phyloP scores from a whole-genome alignment of 2,797 vertebrate species.

The Pantherophis vulpinus region DNA sequence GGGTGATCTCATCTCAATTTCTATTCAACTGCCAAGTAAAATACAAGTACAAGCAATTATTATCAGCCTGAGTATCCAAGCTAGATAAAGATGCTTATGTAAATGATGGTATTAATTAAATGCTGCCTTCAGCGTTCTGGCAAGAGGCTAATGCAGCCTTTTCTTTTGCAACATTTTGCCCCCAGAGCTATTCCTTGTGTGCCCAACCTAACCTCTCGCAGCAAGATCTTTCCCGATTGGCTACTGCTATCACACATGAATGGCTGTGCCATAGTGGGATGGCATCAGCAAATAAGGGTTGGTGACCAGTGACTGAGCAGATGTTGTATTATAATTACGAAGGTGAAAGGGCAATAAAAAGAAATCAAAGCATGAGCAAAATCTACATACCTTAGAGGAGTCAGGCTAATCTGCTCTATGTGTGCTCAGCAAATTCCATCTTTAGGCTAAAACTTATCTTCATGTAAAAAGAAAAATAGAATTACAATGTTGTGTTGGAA shows the following conservation, averaged over 20 bases:
- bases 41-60: conserved; percentile 43
- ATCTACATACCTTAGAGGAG: conserved; percentile 32
- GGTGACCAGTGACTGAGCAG: conserved; percentile 35
- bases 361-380: conserved; percentile 24
- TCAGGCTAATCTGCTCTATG: conserved; percentile 20
- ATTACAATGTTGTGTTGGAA: neutral
- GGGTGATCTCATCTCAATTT: conserved; percentile 50
- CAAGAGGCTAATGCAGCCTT: conserved; percentile 22
- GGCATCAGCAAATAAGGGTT: conserved; percentile 21
- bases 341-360: conserved; percentile 39
- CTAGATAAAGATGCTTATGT: conserved; percentile 35
- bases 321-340: conserved; percentile 31
- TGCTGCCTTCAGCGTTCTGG: conserved; percentile 46
- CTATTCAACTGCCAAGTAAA: conserved; percentile 42
- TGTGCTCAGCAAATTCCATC: conserved; percentile 8
- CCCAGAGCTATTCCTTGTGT: conserved; percentile 45
- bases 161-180: conserved; percentile 23
- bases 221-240: conserved; percentile 18
- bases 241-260: conserved; percentile 12
- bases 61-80: conserved; percentile 27
- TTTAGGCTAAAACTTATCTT: neutral
- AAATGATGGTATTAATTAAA: conserved; percentile 44
- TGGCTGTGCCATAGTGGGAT: neutral
- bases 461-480: neutral
- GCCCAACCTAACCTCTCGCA: conserved; percentile 19